phyloP scores from a whole-genome alignment of 2,888 invertebrate genomes.

The Sepioteuthis lessoniana region DNA sequence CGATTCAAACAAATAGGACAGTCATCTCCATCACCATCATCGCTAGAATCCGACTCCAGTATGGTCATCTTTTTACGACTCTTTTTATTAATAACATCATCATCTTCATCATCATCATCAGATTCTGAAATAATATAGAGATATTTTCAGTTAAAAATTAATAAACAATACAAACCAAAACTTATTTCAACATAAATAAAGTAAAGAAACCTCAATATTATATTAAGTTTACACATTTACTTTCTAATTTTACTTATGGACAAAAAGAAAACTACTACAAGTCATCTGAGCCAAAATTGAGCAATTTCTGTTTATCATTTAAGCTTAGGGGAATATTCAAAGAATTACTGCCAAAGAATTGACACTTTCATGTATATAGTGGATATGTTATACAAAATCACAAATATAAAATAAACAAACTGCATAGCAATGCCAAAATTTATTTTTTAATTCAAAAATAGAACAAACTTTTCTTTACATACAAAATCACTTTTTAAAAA shows the following conservation, averaged over 20 bases:
- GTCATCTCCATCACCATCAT: constrained; percentile 60
- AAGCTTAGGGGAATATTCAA: too few species aligned
- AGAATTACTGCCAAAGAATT: too few species aligned
- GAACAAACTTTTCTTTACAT: too few species aligned
- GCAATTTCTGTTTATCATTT: too few species aligned
- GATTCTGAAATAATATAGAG: constrained; percentile 38
- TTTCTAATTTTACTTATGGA: too few species aligned
- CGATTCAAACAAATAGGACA: constrained; percentile 92
- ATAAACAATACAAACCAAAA: not conserved
- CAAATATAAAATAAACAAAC: not conserved
- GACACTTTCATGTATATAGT: too few species aligned
- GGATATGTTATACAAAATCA: too few species aligned
- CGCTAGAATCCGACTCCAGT: constrained; percentile 58
- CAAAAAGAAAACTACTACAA: too few species aligned
- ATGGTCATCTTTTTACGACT: constrained; percentile 47
- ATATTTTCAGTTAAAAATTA: constrained; percentile 34
- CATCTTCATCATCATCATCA: constrained; percentile 54
- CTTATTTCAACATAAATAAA: not conserved
- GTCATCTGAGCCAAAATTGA: too few species aligned
- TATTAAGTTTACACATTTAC: too few species aligned
- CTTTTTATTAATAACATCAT: constrained; percentile 51
- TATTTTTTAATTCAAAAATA: not conserved
- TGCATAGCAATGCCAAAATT: not conserved
- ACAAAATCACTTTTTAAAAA: too few species aligned
- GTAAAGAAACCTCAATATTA: too few species aligned